A percentile compares a stretch with the other conserved stretches of the same genome.
phyloP scores from a whole-genome alignment of 2,113 vertebrate species.

The Tapirus terrestris region DNA sequence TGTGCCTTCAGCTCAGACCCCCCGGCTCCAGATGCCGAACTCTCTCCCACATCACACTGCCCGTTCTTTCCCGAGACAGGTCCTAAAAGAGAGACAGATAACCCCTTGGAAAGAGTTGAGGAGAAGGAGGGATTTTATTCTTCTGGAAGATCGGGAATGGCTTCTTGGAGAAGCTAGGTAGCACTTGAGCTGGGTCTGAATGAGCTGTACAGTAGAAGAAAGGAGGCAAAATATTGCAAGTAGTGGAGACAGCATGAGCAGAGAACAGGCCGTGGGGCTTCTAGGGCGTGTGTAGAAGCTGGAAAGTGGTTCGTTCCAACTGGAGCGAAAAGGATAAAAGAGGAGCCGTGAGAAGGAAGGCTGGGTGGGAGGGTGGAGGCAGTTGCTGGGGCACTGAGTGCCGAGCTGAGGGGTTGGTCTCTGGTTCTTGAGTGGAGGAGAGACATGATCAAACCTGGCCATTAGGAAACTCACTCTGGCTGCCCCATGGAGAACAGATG shows the following conservation, averaged over 20 bases:
- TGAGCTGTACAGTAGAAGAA: not conserved
- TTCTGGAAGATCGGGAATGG: not conserved
- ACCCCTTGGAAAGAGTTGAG: not conserved
- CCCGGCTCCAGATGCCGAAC: not conserved
- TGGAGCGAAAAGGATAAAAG: not conserved
- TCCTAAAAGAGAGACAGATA: not conserved
- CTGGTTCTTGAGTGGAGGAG: not conserved
- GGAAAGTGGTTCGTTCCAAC: not conserved
- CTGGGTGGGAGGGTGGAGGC: not conserved
- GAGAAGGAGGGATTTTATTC: slow-evolving; percentile 10
- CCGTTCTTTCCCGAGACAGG: not conserved
- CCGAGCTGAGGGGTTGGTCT: not conserved
- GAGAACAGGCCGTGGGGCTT: not conserved
- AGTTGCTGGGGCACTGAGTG: not conserved
- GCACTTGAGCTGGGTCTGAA: not conserved
- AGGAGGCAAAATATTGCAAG: not conserved
- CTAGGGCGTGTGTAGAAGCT: not conserved
- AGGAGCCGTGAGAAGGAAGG: not conserved
- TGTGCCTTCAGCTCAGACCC: not conserved
- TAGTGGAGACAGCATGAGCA: not conserved
- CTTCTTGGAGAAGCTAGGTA: not conserved
- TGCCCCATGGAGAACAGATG: not conserved
- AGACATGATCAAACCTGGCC: not conserved
- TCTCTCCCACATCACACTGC: not conserved
- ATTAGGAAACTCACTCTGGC: not conserved